These are phyloP conservation scores for Folsomia candida DNA, from an alignment of 2,888 invertebrate species.

Conservation along the genomic window DNA sequence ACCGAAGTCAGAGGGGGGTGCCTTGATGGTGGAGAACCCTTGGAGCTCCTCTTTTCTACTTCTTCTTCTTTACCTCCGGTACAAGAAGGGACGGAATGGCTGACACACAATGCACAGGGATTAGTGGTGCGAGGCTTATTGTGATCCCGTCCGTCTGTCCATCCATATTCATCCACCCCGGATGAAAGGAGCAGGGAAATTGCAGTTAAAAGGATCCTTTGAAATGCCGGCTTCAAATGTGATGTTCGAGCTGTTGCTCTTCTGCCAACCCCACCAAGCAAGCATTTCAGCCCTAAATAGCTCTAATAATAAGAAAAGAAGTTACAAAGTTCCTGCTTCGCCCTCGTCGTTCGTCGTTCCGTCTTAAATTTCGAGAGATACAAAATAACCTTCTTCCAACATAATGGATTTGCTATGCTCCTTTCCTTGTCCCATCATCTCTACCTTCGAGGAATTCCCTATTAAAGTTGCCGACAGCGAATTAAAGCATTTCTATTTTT, in stretches of 20 bases:
- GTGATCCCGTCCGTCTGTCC: too few relatives aligned
- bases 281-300: too few relatives aligned
- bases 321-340: constrained; percentile 12
- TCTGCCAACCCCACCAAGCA: too few relatives aligned
- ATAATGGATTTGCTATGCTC: constrained; percentile 18
- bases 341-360: neutral
- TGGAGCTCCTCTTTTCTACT: too few relatives aligned
- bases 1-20: too few relatives aligned
- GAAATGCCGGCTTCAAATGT: constrained; percentile 34
- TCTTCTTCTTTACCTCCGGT: too few relatives aligned
- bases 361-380: neutral
- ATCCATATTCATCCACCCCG: neutral
- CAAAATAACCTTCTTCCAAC: constrained; percentile 11
- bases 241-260: too few relatives aligned
- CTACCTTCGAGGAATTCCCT: constrained; percentile 17
- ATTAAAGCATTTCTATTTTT: constrained; percentile 47
- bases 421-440: constrained; percentile 5
- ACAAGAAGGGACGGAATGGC: neutral
- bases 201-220: constrained; percentile 24
- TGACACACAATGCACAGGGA: neutral
- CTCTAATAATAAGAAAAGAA: constrained; percentile 2
- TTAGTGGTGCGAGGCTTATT: constrained; percentile 3
- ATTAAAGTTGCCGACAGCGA: constrained; percentile 40
- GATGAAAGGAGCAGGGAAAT: constrained; percentile 17
- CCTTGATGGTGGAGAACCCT: too few relatives aligned